Base-by-base conservation (phyloP, 1,140 invertebrate genomes). In the Plodia interpunctella region DNA sequence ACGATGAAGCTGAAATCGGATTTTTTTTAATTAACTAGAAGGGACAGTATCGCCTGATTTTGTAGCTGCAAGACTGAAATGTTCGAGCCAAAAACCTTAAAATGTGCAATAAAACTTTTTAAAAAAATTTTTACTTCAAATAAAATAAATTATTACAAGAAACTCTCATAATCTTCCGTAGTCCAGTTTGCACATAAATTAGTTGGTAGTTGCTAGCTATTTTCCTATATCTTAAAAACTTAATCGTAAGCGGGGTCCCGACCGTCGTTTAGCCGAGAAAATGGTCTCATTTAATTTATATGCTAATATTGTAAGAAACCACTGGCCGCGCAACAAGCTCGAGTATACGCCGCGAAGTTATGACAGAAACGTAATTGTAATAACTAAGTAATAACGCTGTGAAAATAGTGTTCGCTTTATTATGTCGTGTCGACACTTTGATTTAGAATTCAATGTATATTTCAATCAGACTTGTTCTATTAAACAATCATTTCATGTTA, bases 281-380 rank as follows among this genome's bases (percentile, higher is more conserved):
- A 76, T 74, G 63, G 68, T 63, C 59, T 44, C 68, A 65, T 80
- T 83, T 76, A 70, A 80, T 83, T 76, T 79, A 78, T 78, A 79
- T 83, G 80, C 68, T 78, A 80, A 83, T 78, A 61, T 59, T 60
- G 44, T 62, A 61, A 62, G 56, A 60, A 60, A 61, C 49, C 13
- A 44, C 38, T 44, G 53, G 51, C 38, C 58, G 53, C 60, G 57
- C 49, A 52, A 49, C 32, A 35, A 51, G 30, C 38, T 52, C 30
- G 20, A 49, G n/a, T 51, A 62, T 53, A 52, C 2, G 52, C 44
- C 28, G 57, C 5, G 20, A 51, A 57, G 30, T 49, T 56, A 51
- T 20, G 13, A 57, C 50, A 54, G 20, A 53, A 62, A 57, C 55
- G 57, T 57, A 54, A 57, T 35, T 17, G 18, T 20, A 25, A 25